A percentile compares a stretch with the other conserved stretches of the same genome.
Evolutionary conservation across 1,140 invertebrate species (phyloP).

Genomic region (Lepidurus couesii): DNA sequence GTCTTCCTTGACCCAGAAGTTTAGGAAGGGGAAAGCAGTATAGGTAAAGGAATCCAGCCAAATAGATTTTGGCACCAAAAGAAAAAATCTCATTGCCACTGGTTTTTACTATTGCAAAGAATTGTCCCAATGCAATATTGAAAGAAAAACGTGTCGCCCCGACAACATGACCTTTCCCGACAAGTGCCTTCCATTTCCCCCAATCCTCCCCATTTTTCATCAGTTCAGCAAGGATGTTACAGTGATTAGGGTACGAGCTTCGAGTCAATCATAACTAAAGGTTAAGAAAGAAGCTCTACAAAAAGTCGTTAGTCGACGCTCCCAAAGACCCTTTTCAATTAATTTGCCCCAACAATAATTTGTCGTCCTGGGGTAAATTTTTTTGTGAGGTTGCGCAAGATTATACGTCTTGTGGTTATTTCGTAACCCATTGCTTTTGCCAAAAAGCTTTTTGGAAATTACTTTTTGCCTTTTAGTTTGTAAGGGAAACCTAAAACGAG

Average conservation of each 20-base stretch:
- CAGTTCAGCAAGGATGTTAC: not conserved
- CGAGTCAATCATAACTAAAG: too few species aligned
- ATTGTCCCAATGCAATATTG: not conserved
- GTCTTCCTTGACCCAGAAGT: not conserved
- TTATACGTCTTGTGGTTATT: too few species aligned
- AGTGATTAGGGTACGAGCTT: too few species aligned
- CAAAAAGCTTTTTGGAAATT: too few species aligned
- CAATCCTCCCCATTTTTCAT: not conserved
- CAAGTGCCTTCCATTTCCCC: not conserved
- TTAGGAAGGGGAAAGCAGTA: not conserved
- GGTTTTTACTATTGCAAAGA: not conserved
- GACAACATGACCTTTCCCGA: not conserved
- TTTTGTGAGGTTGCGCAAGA: too few species aligned
- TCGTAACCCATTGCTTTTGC: too few species aligned
- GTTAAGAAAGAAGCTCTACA: too few species aligned
- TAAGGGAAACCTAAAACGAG: not conserved
- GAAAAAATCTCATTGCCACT: not conserved
- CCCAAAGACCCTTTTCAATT: too few species aligned
- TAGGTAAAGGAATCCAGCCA: not conserved
- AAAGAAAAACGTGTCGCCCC: not conserved
- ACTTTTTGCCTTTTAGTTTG: too few species aligned
- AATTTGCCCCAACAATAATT: too few species aligned
- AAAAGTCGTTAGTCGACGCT: too few species aligned
- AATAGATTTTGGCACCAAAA: not conserved
- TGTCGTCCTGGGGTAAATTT: too few species aligned